Base-by-base conservation (phyloP, 2,113 vertebrate species). In the Thamnaconus septentrionalis region DNA sequence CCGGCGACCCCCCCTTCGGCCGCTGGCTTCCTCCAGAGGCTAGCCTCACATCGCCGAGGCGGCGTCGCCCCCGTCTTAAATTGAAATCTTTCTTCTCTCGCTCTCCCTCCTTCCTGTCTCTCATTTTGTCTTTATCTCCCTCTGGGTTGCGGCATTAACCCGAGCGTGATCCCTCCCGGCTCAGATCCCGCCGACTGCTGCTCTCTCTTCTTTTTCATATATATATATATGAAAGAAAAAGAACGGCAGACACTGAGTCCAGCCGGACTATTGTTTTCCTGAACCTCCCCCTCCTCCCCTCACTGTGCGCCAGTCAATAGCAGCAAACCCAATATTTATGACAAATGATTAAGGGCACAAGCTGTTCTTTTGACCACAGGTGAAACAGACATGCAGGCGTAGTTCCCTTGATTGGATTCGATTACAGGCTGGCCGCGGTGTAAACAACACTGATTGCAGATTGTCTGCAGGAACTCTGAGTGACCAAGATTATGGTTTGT, bases 361-460 rank as follows among this genome's bases (percentile, higher is more conserved):
- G 66, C 69, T n/a, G 59, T 56, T 78, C 57, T 71, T 79, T 61
- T 61, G 68, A 78, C 65, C 78, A 61, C 62, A 68, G 75, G 75
- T 84, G 61, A 51, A 74, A 68, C 42, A 59, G 66, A 48, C 68
- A 51, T 54, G 46, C 53, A 71, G 64, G 69, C 64, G 61, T 39
- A 66, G 64, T 50, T 61, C 40, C 41, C 67, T 59, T 87, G 87
- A 89, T 87, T 87, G 74, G 78, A 78, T 84, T 84, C 55, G 76
- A 87, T 83, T 85, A 79, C 78, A 72, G 69, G 66, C 59, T 48
- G 61, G 73, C 72, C 73, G 66, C 54, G 65, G 81, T 64, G 73
- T 87, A 87, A 86, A 87, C 80, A 87, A 82, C 70, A 56, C 75
- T 85, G 83, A 86, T 86, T 85, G 80, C 76, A 79, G 63, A 82